phyloP scores from a whole-genome alignment of 1,140 invertebrate genomes.

The Venustaconcha ellipsiformis region DNA sequence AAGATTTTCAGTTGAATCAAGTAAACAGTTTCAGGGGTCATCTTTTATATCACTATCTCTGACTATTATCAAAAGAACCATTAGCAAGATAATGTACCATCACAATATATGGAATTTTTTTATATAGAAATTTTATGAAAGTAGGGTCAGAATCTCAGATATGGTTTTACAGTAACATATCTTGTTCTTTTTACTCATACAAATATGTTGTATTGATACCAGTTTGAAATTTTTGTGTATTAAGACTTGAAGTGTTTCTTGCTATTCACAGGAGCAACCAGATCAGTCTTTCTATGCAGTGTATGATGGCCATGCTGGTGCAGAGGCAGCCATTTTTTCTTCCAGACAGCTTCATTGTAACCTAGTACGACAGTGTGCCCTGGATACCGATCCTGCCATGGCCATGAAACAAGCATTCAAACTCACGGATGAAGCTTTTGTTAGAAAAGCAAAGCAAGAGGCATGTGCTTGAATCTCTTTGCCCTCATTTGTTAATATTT shows the following conservation, averaged over 20 bases:
- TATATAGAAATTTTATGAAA: background rate
- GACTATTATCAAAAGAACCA: too few species aligned
- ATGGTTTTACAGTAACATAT: background rate
- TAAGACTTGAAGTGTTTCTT: background rate
- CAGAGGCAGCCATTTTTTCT: constrained; percentile 88
- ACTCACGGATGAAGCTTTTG: constrained; percentile 84
- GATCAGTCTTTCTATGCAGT: constrained; percentile 88
- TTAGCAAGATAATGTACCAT: too few species aligned
- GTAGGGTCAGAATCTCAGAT: background rate
- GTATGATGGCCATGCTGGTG: constrained; percentile 96
- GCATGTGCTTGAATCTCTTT: constrained; percentile 61
- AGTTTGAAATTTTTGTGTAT: background rate
- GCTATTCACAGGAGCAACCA: constrained; percentile 63
- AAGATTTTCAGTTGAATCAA: too few species aligned
- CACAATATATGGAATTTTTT: background rate
- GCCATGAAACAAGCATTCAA: constrained; percentile 83
- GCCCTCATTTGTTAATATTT: too few species aligned
- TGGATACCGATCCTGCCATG: constrained; percentile 43
- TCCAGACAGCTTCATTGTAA: constrained; percentile 90
- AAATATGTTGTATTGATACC: too few species aligned
- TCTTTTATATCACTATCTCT: too few species aligned
- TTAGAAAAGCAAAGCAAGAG: constrained; percentile 80
- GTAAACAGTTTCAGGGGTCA: too few species aligned
- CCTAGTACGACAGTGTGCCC: constrained; percentile 72
- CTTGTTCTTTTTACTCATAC: background rate